Conservation (phyloP, 2,113 vertebrate genomes). For the Python bivittatus region DNA sequence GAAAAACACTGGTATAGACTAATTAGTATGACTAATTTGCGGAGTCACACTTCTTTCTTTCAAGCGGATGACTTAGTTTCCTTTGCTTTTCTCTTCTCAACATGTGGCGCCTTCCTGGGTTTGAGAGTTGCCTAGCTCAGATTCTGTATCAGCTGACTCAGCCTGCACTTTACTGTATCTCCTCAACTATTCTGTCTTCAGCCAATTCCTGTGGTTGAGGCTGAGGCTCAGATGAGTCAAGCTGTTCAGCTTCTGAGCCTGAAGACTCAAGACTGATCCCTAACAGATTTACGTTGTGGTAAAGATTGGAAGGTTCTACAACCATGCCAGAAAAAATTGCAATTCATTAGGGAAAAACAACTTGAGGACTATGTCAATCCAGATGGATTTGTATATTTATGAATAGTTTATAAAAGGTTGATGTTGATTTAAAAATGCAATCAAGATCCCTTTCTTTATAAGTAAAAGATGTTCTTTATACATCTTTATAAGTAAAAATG, state of each 20-base stretch:
- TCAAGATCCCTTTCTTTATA: not conserved
- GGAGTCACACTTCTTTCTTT: not conserved
- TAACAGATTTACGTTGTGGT: not conserved
- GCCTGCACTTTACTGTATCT: not conserved
- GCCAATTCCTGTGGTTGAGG: not conserved
- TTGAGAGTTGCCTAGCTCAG: not conserved
- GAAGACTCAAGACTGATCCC: not conserved
- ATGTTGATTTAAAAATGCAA: not conserved
- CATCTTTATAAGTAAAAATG: not conserved
- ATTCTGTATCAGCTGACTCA: not conserved
- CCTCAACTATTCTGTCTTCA: not conserved
- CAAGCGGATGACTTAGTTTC: not conserved
- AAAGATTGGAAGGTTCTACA: not conserved
- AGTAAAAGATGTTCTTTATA: too few species aligned
- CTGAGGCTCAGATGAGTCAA: not conserved
- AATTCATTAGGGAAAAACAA: not conserved
- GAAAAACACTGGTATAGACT: not conserved
- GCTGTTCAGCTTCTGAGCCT: not conserved
- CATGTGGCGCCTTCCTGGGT: not conserved
- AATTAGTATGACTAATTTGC: not conserved
- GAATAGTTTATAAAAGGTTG: not conserved
- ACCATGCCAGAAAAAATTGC: not conserved
- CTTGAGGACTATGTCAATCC: not conserved
- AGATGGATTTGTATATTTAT: not conserved
- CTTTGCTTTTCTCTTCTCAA: not conserved